Conservation (phyloP, 92 coral and sea anemone species). For the Montipora capitata region DNA sequence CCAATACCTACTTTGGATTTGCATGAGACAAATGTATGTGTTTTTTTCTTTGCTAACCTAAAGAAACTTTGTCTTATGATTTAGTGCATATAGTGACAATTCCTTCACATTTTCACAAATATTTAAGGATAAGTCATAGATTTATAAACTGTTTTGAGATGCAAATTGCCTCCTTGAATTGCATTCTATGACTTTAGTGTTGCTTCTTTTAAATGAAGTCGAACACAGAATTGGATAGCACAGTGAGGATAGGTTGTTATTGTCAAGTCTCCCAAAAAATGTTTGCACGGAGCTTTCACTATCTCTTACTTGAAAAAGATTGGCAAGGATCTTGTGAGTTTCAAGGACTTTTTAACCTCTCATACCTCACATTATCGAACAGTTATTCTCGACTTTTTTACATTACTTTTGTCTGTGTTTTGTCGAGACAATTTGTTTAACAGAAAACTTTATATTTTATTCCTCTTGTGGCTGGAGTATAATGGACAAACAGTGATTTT, state of each 20-base stretch:
- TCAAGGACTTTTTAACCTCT: background rate
- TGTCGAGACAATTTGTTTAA: conserved; percentile 9
- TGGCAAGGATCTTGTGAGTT: background rate
- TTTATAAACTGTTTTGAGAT: conserved; percentile 10
- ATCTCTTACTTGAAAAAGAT: background rate
- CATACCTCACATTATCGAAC: background rate
- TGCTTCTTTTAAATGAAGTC: background rate
- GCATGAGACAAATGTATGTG: background rate
- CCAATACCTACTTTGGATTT: conserved; percentile 14
- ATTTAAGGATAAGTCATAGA: background rate
- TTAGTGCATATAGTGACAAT: background rate
- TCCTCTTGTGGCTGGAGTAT: conserved; percentile 8
- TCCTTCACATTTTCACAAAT: conserved; percentile 13
- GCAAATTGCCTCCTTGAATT: background rate
- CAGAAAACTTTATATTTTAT: background rate
- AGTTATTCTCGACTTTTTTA: background rate
- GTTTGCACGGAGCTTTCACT: conserved; percentile 12
- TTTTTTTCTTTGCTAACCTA: background rate
- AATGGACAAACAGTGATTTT: background rate
- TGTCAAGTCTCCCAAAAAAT: background rate
- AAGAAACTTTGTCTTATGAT: background rate
- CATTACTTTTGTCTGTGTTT: background rate
- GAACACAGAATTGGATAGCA: conserved; percentile 12
- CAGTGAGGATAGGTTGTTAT: conserved; percentile 4
- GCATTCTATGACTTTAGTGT: background rate